These are phyloP conservation scores for Macaca nemestrina DNA, from an alignment of 2,113 vertebrate genomes.

Conservation along the genomic window DNA sequence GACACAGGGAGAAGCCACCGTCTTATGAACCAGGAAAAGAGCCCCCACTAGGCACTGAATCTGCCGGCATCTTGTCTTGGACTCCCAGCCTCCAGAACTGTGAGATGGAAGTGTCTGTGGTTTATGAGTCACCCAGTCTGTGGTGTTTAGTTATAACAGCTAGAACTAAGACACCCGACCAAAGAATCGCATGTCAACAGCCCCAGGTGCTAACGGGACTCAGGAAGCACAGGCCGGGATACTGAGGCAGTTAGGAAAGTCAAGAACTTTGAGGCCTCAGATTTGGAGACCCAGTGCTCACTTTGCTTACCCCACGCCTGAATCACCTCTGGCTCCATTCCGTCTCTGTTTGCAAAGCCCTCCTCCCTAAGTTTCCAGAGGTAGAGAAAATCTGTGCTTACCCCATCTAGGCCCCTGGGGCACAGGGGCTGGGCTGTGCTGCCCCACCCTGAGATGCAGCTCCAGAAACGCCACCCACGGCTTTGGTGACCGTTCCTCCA, in stretches of 20 bases:
- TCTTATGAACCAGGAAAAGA: background rate
- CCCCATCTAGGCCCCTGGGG: background rate
- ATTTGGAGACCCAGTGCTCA: background rate
- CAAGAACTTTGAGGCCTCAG: background rate
- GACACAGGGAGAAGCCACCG: background rate
- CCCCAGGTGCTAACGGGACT: background rate
- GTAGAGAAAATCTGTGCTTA: background rate
- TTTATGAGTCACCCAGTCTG: background rate
- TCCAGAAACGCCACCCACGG: background rate
- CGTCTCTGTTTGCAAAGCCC: background rate
- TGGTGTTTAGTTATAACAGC: background rate
- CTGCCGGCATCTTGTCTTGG: background rate
- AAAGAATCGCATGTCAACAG: background rate
- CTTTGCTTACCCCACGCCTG: background rate
- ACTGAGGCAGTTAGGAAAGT: background rate
- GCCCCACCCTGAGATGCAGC: background rate
- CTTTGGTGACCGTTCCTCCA: background rate
- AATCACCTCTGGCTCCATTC: background rate
- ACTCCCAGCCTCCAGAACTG: background rate
- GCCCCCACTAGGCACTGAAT: background rate
- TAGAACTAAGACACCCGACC: background rate
- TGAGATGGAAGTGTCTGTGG: background rate
- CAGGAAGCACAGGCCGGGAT: background rate
- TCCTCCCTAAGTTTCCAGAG: background rate
- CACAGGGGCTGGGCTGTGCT: background rate